Base-by-base conservation (phyloP, 1,140 invertebrate genomes). In the Maconellicoccus hirsutus region DNA sequence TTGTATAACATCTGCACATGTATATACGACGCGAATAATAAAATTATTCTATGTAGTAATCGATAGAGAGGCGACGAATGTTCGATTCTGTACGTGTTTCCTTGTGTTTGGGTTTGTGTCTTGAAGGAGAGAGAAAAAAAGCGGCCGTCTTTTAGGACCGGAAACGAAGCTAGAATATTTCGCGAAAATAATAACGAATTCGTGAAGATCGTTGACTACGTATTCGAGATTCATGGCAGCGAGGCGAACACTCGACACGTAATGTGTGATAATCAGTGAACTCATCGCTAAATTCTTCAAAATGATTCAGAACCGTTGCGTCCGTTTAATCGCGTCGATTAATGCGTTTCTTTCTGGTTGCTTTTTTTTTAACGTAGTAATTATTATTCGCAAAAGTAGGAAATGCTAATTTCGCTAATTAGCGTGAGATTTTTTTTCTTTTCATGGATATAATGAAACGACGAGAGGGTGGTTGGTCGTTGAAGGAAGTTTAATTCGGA, bases 221-320 rank as follows among this genome's bases (percentile, higher is more conserved):
- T 16, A 19, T 19, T 52, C 42, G 42, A 16, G 42, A 52, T 8
- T 52, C n/a, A 16, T 19, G 42, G 42, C 42, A 52, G n/a, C 42
- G 16, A 8, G 29, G 29, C 42, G 42, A 19, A 3, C n/a, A n/a
- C 42, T 14, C 42, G 42, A 19, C 16, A 14, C 42, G n/a, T 52
- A 16, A 52, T 52, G 16, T 52, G n/a, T n/a, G n/a, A 52, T 16
- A 52, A 52, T 52, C 42, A 19, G 42, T 52, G 42, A 52, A 52
- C 42, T 52, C 42, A 52, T 52, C 42, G 42, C 42, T 52, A 52
- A 52, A 52, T 52, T 52, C 42, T 52, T 52, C n/a, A 52, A 52
- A 52, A 52, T 52, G 42, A 52, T 52, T 52, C 42, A 52, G 42
- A 52, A 52, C n/a, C 42, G 42, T 52, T 52, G 42, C 42, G 12